These are phyloP conservation scores for Andrena flavipes DNA, from an alignment of 2,888 invertebrate genomes.

Conservation along the genomic window DNA sequence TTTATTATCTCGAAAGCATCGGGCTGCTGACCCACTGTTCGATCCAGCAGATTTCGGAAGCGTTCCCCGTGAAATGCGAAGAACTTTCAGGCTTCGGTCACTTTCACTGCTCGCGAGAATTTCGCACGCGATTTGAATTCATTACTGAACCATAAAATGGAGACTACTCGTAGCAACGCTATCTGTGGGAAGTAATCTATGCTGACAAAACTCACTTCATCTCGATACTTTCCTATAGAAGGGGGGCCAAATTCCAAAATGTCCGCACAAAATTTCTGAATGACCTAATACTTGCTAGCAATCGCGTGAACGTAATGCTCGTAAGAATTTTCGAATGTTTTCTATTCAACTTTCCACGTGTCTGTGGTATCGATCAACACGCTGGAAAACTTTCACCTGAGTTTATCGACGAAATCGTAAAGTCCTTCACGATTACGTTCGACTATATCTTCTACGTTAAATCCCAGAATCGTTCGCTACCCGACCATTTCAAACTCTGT, in stretches of 20 bases:
- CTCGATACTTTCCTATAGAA: background rate
- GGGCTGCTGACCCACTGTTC: background rate
- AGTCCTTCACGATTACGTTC: slow-evolving; percentile 2
- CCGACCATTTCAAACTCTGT: background rate
- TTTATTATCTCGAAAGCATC: slow-evolving; percentile 38
- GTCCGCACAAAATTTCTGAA: background rate
- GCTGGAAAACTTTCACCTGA: slow-evolving; percentile 25
- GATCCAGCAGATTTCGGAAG: slow-evolving; percentile 50
- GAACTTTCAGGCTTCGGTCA: slow-evolving; percentile 42
- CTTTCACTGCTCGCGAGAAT: slow-evolving; percentile 64
- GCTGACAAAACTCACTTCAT: background rate
- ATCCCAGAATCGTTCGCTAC: background rate
- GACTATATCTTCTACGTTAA: background rate
- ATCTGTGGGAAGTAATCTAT: background rate
- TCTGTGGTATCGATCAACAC: background rate
- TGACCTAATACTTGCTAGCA: fast-evolving
- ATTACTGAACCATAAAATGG: slow-evolving; percentile 20
- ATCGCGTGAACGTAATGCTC: background rate
- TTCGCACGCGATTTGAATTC: slow-evolving; percentile 49
- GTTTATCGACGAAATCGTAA: slow-evolving; percentile 6
- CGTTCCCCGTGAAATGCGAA: slow-evolving; percentile 49
- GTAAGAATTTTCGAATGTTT: background rate
- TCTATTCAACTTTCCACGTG: background rate
- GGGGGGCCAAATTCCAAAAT: background rate
- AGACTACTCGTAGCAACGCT: background rate